Conservation (phyloP, 92 coral and sea anemone species). For the Siderastrea siderea region DNA sequence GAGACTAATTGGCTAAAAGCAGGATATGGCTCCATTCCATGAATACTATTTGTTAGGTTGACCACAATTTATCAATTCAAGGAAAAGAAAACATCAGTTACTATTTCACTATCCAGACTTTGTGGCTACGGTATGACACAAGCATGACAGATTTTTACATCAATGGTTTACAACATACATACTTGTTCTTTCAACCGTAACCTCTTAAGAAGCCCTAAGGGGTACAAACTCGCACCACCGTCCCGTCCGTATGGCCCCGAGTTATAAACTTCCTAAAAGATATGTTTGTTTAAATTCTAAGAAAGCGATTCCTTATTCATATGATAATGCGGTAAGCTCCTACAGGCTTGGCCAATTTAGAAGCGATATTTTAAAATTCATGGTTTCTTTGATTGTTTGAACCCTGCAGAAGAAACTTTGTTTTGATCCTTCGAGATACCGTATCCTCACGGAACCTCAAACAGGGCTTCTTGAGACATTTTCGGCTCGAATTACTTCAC, state of each 20-base stretch:
- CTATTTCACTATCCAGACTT: slow-evolving; percentile 8
- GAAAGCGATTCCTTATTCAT: slow-evolving; percentile 32
- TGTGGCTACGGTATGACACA: not conserved
- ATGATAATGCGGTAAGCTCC: slow-evolving; percentile 45
- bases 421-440: slow-evolving; percentile 34
- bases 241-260: not conserved
- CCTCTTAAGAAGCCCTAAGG: not conserved
- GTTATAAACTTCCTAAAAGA: not conserved
- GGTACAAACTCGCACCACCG: not conserved
- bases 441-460: slow-evolving; percentile 33
- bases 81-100: not conserved
- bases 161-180: not conserved
- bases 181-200: not conserved
- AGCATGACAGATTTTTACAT: not conserved
- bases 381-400: slow-evolving; percentile 64
- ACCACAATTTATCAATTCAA: slow-evolving; percentile 13
- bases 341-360: slow-evolving; percentile 61
- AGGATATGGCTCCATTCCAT: slow-evolving; percentile 4
- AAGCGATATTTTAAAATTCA: slow-evolving; percentile 76
- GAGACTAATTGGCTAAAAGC: not conserved
- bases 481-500: not conserved
- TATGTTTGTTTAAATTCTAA: slow-evolving; percentile 29
- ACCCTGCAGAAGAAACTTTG: slow-evolving; percentile 50
- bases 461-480: not conserved
- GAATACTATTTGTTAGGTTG: not conserved